Percentiles rank a stretch among this genome's conserved stretches.
phyloP scores from a whole-genome alignment of 2,888 invertebrate genomes.

The Brassicogethes aeneus region DNA sequence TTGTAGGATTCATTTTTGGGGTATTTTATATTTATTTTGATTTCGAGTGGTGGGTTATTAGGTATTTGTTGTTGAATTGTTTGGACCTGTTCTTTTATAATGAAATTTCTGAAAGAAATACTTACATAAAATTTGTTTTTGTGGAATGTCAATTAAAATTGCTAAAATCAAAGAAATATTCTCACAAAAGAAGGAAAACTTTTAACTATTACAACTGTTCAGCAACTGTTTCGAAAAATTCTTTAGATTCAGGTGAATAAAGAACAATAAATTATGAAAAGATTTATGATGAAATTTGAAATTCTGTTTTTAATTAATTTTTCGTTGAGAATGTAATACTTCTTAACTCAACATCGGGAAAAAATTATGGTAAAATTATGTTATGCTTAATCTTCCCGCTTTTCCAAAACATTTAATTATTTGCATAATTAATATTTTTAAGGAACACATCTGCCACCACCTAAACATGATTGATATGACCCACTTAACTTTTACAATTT shows the following conservation, averaged over 20 bases:
- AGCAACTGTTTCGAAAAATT: background rate
- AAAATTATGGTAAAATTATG: constrained; percentile 13
- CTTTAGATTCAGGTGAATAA: constrained; percentile 25
- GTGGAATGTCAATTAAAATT: background rate
- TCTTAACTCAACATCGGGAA: constrained; percentile 10
- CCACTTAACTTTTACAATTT: too few relatives aligned
- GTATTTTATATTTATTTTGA: too few relatives aligned
- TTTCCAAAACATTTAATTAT: too few relatives aligned
- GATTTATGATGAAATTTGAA: constrained; percentile 31
- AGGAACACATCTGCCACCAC: too few relatives aligned
- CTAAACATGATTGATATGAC: too few relatives aligned
- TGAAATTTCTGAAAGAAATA: too few relatives aligned
- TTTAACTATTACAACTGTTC: constrained; percentile 1
- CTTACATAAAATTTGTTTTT: too few relatives aligned
- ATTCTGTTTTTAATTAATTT: constrained; percentile 31
- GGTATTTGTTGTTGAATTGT: too few relatives aligned
- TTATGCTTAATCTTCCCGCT: constrained; percentile 13
- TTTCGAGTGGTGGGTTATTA: too few relatives aligned
- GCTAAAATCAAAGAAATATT: background rate
- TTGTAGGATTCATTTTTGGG: too few relatives aligned
- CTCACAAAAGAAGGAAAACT: background rate
- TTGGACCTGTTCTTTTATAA: too few relatives aligned
- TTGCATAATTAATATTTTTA: too few relatives aligned
- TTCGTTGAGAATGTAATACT: constrained; percentile 15
- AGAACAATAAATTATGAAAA: constrained; percentile 29